Conservation (phyloP, 2,113 vertebrate species). For the Myotis yumanensis region DNA sequence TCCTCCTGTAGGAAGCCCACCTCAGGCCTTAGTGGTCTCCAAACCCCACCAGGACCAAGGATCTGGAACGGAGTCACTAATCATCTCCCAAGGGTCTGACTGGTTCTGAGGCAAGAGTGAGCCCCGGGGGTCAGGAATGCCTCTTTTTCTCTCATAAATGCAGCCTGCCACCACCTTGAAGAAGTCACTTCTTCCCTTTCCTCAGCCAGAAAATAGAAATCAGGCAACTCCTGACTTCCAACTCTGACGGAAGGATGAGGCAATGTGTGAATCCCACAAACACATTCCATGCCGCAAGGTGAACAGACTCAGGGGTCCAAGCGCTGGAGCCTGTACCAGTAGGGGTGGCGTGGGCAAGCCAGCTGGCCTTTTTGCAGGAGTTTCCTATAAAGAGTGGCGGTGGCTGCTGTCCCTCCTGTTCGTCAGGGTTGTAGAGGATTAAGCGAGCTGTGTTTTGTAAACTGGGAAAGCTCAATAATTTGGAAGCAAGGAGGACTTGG, state of each 20-base stretch:
- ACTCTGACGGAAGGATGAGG: background rate
- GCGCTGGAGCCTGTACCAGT: background rate
- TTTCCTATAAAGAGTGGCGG: background rate
- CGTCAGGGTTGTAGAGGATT: fast-evolving
- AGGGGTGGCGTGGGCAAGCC: fast-evolving
- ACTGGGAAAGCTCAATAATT: background rate
- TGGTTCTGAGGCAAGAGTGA: background rate
- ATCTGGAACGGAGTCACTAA: background rate
- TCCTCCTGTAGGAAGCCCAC: background rate
- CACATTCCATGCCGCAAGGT: background rate
- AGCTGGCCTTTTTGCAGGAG: background rate
- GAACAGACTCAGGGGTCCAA: background rate
- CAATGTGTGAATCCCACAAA: background rate
- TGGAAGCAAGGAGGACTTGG: background rate
- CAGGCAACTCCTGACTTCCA: background rate
- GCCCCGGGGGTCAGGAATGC: fast-evolving
- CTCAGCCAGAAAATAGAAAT: background rate
- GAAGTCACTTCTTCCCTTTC: background rate
- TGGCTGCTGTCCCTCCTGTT: background rate
- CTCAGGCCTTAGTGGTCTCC: background rate
- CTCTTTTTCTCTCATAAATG: background rate
- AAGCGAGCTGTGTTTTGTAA: background rate
- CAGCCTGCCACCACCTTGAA: background rate
- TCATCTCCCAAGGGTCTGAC: background rate
- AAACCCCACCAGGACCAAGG: background rate